Evolutionary conservation across 35 echinoderm and acorn worm genomes (phyloP), one percentile per base, ranked within the genome.

Genomic region (Stichopus chloronotus): DNA sequence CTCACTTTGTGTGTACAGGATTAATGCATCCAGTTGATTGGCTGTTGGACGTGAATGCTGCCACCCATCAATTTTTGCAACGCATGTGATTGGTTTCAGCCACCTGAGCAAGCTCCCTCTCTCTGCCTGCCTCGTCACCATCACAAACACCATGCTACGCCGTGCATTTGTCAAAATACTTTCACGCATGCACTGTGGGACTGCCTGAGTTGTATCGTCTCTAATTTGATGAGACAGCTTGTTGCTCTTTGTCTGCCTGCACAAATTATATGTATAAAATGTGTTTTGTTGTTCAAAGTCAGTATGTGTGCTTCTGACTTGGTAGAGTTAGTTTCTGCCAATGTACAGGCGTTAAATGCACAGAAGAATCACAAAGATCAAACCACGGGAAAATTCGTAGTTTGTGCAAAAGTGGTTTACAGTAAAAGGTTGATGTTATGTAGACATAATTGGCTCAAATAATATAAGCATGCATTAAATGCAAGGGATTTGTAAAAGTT

Each of bases 1-100:
- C 25, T 83, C 80, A 83, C 80, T 56, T 65, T 65, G 61, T 65
- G 61, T 83, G 80, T 43, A 83, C 80, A 83, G 80, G 80, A 83
- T 83, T 43, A 56, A 56, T 43, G 55, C 25, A 6, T 55, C 43
- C 52, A 52, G 80, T 83, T 83, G 80, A 83, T 52, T 55, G 80
- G 55, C 80, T 83, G 52, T 65, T 43, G 61, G 61, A 56, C 80
- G 8, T 4, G 80, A 83, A 83, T 83, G 53, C 80, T 55, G 19
- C 80, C 10, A n/a, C 76, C 10, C 22, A 24, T 56, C 55, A 13
- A 23, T 83, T 52, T 83, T 83, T 83, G 80, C 80, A 83, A n/a
- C 80, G 80, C 76, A 83, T 83, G 25, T 83, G 80, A 55, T 78
- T 78, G 76, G 76, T 78, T 43, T 43, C 30, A 43, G 30, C 30